These are phyloP conservation scores for Sturnus vulgaris DNA, from an alignment of 2,113 vertebrate species.

Conservation along the genomic window DNA sequence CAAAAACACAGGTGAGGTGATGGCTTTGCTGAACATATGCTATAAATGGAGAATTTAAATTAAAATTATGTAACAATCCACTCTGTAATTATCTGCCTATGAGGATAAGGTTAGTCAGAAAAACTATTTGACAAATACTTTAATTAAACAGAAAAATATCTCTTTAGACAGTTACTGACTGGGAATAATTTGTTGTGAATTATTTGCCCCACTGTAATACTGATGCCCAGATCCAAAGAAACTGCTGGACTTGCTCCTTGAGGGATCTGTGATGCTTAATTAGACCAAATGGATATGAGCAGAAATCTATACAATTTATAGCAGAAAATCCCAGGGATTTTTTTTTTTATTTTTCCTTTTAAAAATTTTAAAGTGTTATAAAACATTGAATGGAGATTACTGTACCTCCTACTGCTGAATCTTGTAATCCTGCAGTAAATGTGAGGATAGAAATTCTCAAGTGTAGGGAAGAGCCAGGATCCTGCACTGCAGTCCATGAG, in stretches of 20 bases:
- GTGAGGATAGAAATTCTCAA: slow-evolving; percentile 16
- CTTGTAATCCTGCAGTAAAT: slow-evolving; percentile 29
- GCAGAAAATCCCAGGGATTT: slow-evolving; percentile 20
- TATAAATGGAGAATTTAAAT: not conserved
- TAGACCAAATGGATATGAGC: slow-evolving; percentile 35
- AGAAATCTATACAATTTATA: slow-evolving; percentile 35
- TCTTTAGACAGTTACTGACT: not conserved
- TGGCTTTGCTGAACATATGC: not conserved
- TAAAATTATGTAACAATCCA: not conserved
- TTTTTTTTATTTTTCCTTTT: not conserved
- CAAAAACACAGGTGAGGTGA: not conserved
- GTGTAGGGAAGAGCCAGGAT: not conserved
- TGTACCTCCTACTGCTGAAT: not conserved
- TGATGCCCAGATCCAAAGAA: not conserved
- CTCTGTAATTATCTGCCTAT: not conserved
- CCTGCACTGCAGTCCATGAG: not conserved
- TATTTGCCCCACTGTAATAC: not conserved
- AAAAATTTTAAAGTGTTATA: slow-evolving; percentile 36
- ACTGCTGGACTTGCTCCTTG: slow-evolving; percentile 39
- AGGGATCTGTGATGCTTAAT: slow-evolving; percentile 21
- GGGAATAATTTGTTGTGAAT: not conserved
- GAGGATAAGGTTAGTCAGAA: not conserved
- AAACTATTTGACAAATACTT: not conserved
- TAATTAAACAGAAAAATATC: not conserved
- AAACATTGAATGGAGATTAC: slow-evolving; percentile 51